Base-by-base conservation (phyloP, 2,888 invertebrate species). In the Koerneria pararmatus region DNA sequence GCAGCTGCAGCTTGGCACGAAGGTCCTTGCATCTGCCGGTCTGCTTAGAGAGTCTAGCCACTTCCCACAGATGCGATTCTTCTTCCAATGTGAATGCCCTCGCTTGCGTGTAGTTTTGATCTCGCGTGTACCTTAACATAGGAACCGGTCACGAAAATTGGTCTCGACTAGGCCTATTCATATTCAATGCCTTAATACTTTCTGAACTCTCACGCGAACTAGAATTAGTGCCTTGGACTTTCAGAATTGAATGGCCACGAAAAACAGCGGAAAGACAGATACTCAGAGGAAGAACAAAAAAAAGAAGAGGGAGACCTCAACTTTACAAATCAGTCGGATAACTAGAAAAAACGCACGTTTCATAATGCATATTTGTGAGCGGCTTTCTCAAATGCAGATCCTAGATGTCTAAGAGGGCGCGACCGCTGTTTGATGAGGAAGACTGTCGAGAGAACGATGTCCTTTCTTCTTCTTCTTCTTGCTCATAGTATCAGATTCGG, bases 71-170 rank as follows among this genome's bases (percentile, higher is more conserved):
- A 11, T 35, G 22, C 8, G 27, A 27, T 35, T 62, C 62, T 48
- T 62, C 62, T 8, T 29, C 62, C 34, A 53, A 15, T 35, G 22
- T 6, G 3, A 15, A 19, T 4, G 46, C 62, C 22, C 19, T 32
- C 6, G 8, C n/a, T n/a, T 53, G 22, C 29, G 29, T 37, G 24
- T 53, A 35, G n/a, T 34, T 27, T 29, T 51, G 37, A 27, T 35
- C 46, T 19, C 53, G 22, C 32, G 51, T 62, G 62, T 62, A 62
- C 31, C 62, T 62, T n/a, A n/a, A n/a, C n/a, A n/a, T n/a, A n/a
- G n/a, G n/a, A n/a, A n/a, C n/a, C n/a, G n/a, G n/a, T n/a, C n/a
- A 35, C 46, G n/a, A 15, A 41, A 24, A 62, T 29, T 29, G 6
- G 1, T 8, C 31, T n/a, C 4, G 19, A 6, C 32, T 0, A 54